Evolutionary conservation across 1,140 invertebrate genomes (phyloP).

Genomic region (Eupeodes corollae): DNA sequence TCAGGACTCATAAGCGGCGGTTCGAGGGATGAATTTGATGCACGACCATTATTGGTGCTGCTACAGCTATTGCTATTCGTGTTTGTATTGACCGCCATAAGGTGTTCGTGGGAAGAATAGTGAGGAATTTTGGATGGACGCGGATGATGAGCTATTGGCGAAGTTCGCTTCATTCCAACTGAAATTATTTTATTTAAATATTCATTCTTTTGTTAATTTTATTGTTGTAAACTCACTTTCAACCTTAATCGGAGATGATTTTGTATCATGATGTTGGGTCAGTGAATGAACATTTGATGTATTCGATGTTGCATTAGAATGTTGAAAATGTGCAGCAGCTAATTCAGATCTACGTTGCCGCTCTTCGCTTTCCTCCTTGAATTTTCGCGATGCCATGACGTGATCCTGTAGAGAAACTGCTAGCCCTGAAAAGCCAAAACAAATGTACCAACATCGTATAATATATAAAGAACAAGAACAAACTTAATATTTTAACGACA

Average conservation of each 20-base stretch:
- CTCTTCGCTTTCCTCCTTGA: conserved; percentile 45
- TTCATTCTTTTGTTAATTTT: neutral
- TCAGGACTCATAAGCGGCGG: conserved; percentile 35
- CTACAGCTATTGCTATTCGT: conserved; percentile 13
- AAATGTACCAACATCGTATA: neutral
- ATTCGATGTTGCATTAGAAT: conserved; percentile 5
- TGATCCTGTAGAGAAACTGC: conserved; percentile 72
- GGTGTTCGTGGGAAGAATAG: conserved; percentile 17
- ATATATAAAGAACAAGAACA: no score
- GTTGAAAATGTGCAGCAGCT: conserved; percentile 15
- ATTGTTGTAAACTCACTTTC: conserved; percentile 19
- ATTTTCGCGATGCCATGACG: conserved; percentile 54
- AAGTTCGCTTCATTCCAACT: conserved; percentile 33
- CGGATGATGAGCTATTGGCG: conserved; percentile 25
- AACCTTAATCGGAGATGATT: conserved; percentile 26
- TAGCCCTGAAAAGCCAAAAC: conserved; percentile 47
- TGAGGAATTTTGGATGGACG: conserved; percentile 30
- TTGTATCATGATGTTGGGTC: conserved; percentile 12
- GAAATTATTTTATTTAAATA: neutral
- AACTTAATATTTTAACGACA: neutral
- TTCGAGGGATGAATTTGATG: conserved; percentile 19
- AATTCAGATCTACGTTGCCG: conserved; percentile 18
- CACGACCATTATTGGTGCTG: conserved; percentile 6
- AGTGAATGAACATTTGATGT: conserved; percentile 12
- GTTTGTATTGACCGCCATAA: neutral